Conservation (phyloP, 2,888 invertebrate species). For the Idaea aversata region DNA sequence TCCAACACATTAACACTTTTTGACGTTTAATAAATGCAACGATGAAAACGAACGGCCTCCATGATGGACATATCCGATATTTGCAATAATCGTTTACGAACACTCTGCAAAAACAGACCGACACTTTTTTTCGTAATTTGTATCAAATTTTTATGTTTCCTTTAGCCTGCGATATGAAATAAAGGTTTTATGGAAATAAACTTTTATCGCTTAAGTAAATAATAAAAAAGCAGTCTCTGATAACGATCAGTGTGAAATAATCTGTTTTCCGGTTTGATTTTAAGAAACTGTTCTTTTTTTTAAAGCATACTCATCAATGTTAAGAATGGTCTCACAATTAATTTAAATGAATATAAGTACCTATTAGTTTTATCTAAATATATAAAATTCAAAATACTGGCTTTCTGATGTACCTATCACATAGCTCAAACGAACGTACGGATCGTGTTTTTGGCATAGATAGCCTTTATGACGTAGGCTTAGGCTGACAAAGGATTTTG, state of each 20-base stretch:
- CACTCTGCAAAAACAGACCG: slow-evolving; percentile 29
- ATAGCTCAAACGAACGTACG: too few species aligned
- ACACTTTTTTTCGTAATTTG: slow-evolving; percentile 24
- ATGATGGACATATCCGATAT: slow-evolving; percentile 43
- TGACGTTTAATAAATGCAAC: slow-evolving; percentile 40
- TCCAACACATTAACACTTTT: slow-evolving; percentile 34
- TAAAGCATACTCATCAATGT: background rate
- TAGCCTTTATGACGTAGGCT: too few species aligned
- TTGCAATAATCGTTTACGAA: slow-evolving; percentile 36
- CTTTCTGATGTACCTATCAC: too few species aligned
- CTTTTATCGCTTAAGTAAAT: slow-evolving; percentile 5
- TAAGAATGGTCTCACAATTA: background rate
- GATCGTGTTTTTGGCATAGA: too few species aligned
- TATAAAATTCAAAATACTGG: too few species aligned
- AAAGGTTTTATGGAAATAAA: slow-evolving; percentile 24
- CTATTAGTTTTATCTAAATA: too few species aligned
- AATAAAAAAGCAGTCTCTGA: slow-evolving; percentile 1
- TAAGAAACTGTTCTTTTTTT: background rate
- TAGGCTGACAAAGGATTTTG: too few species aligned
- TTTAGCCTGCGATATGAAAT: slow-evolving; percentile 34
- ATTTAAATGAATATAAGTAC: background rate
- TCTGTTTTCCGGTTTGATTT: background rate
- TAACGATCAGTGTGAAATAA: background rate
- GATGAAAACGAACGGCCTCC: slow-evolving; percentile 38
- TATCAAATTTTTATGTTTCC: slow-evolving; percentile 40